Evolutionary conservation across 2,888 invertebrate species (phyloP), one percentile per base, ranked within the genome.

Genomic region (Panzeria rudis): DNA sequence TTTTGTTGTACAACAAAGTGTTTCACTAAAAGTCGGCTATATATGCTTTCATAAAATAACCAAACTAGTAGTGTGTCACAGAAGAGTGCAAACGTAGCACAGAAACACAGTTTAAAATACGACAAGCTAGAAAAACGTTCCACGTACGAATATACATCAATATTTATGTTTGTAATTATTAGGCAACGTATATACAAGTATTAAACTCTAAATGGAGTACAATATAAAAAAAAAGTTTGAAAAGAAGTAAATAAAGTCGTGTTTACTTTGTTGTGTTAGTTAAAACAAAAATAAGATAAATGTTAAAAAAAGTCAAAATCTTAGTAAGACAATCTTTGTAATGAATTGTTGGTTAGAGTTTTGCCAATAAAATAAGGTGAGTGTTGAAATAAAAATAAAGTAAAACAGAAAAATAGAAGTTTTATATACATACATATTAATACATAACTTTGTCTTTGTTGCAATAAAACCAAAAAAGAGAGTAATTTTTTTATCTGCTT

Each of bases 31-130:
- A 85, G 85, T 85, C 85, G 82, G 85, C 85, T 85, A 79, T 85
- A 79, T 85, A 82, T 82, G 78, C 75, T 82, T 85, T 82, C 71
- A 75, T 82, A 61, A 75, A 82, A 82, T 75, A 82, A 56, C 71
- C 75, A 82, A 82, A 85, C 71, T 59, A 82, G 82, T 85, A 85
- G 85, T 85, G 85, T 82, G 85, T 59, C 85, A 85, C 85, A 85
- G 85, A 85, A 85, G 85, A 85, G 85, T 82, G 85, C 85, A 85
- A 85, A 85, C 82, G 85, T 85, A 85, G 85, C 85, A 85, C 85
- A 82, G 85, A 82, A 78, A 78, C 85, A 85, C 85, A 85, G 82
- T 85, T 78, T 66, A 35, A 66, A 71, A 61, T 52, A 73, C 41
- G 77, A 69, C 62, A 47, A 81, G n/a, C 71, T 64, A 56, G 71